Base-by-base conservation (phyloP, 1,140 invertebrate species). In the Oscheius sp. region DNA sequence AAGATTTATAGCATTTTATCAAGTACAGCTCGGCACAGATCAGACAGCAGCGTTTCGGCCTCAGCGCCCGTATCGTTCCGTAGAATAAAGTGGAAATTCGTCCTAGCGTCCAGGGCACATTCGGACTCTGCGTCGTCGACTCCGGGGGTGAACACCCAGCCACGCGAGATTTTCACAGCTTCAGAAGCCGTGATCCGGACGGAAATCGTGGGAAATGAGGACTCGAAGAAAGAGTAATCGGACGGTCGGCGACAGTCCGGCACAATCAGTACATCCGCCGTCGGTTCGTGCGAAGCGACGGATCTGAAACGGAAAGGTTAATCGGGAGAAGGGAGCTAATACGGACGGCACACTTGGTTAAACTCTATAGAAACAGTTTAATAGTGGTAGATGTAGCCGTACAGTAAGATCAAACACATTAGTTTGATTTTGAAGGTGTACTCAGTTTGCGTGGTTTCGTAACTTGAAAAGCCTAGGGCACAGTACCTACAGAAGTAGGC, bases 91-190 rank as follows among this genome's bases (percentile, higher is more conserved):
- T 42, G 10, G 38, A 42, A 42, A 10, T 42, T 42, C 10, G 38
- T 10, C 10, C 23, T 20, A 23, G 34, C 31, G 34, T 71, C 69
- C 1, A 71, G 69, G 20, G 52, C 69, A 49, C 69, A 71, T 58
- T 71, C 69, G 13, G 46, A 58, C 7, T 46, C 69, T 13, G 69
- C 42, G 36, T 71, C 69, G n/a, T 71, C 69, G 18, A 71, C 34
- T 4, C 69, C 69, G 3, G 32, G 15, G 1, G 36, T 32, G 23
- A 71, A 71, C 38, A n/a, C 20, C 20, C 31, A 71, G 18, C 69
- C 69, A 23, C 69, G 23, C n/a, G 49, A 26, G n/a, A 23, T 34
- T 35, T 45, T n/a, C 23, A 61, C 13, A 0, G 63, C 20, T 64
- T 71, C 69, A 46, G 7, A 29, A 10, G 59, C 31, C 7, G 36